Percentiles rank a stretch among this genome's conserved stretches.
These are phyloP conservation scores for Coryphaenoides rupestris DNA, from an alignment of 2,113 vertebrate species.

Conservation along the genomic window DNA sequence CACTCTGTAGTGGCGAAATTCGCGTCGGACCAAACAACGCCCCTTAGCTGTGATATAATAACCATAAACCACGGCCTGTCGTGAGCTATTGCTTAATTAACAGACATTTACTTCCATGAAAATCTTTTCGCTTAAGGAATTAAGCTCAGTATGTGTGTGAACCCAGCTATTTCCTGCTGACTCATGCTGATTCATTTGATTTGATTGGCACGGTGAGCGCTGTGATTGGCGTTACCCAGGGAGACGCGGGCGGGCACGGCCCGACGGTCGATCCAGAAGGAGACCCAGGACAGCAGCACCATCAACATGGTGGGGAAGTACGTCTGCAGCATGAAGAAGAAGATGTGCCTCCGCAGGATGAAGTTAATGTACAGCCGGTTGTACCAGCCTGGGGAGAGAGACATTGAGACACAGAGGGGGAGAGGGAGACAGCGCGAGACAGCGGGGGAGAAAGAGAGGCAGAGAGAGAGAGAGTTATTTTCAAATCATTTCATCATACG, in stretches of 20 bases:
- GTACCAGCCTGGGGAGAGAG: conserved; percentile 82
- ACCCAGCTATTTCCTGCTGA: too few species aligned
- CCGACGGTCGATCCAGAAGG: conserved; percentile 91
- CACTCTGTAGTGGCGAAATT: too few species aligned
- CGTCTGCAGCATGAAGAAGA: conserved; percentile 94
- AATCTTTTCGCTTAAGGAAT: too few species aligned
- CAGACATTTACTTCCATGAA: too few species aligned
- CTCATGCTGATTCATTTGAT: too few species aligned
- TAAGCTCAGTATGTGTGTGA: too few species aligned
- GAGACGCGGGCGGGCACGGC: conserved; percentile 89
- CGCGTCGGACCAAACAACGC: too few species aligned
- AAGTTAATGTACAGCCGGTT: conserved; percentile 92
- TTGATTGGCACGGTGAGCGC: background rate
- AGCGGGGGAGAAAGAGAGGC: background rate
- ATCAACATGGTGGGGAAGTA: conserved; percentile 93
- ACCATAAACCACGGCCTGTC: too few species aligned
- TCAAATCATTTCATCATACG: too few species aligned
- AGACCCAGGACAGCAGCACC: conserved; percentile 93
- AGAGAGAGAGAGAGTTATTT: too few species aligned
- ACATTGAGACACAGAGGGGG: conserved; percentile 11
- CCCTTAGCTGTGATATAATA: too few species aligned
- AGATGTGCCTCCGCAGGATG: conserved; percentile 86
- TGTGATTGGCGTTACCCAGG: conserved; percentile 70
- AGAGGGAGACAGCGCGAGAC: background rate
- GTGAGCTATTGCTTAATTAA: too few species aligned